Conservation (phyloP, 2,113 vertebrate species). For the Tychaedon coryphoeus region DNA sequence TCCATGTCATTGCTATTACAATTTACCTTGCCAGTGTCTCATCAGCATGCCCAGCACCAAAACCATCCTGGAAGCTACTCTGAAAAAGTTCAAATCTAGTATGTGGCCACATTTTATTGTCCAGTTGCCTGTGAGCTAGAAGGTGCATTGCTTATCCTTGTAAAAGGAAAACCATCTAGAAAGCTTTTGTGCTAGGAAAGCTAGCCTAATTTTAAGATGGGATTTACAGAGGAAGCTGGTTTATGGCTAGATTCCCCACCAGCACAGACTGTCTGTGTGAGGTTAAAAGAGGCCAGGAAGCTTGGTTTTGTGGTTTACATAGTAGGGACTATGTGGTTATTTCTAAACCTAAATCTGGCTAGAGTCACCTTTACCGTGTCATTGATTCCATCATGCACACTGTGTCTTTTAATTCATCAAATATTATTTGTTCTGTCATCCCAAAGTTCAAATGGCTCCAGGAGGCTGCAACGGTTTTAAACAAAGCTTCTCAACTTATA, state of each 20-base stretch:
- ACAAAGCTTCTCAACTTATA: neutral
- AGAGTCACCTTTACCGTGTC: neutral
- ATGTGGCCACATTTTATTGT: neutral
- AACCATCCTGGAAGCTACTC: neutral
- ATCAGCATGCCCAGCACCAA: neutral
- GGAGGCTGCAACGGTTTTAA: neutral
- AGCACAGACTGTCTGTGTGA: neutral
- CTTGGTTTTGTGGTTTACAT: neutral
- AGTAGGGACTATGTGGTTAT: neutral
- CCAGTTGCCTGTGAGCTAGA: neutral
- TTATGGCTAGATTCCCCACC: neutral
- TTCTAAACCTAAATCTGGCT: constrained; percentile 1
- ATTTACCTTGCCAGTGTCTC: neutral
- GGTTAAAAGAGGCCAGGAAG: neutral
- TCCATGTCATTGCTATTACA: neutral
- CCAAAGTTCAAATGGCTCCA: neutral
- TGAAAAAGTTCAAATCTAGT: neutral
- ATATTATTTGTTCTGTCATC: neutral
- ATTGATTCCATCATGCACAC: neutral
- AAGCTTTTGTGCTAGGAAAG: neutral
- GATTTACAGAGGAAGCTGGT: neutral
- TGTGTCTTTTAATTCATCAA: neutral
- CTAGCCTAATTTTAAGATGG: neutral
- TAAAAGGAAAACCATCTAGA: neutral
- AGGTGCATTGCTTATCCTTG: neutral